Percentiles rank a stretch among this genome's conserved stretches.
Evolutionary conservation across 2,113 vertebrate genomes (phyloP).

Genomic region (Picathartes gymnocephalus): DNA sequence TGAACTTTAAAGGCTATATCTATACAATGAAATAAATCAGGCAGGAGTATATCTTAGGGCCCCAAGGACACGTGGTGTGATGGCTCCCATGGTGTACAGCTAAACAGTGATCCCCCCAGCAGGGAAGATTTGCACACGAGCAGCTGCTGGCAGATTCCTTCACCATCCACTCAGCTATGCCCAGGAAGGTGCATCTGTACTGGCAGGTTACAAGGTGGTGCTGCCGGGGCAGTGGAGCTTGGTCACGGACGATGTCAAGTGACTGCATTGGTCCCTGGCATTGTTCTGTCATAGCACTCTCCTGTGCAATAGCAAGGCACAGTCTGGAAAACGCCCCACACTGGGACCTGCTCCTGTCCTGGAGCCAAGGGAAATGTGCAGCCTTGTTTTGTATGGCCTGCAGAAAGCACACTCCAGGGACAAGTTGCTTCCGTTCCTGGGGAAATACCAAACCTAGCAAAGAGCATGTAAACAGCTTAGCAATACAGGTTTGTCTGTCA

Average conservation of each 20-base stretch:
- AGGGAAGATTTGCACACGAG: not conserved
- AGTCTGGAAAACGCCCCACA: accelerated
- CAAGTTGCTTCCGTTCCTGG: not conserved
- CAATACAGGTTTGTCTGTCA: not conserved
- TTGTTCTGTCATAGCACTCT: not conserved
- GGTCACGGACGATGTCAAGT: not conserved
- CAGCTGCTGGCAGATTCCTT: not conserved
- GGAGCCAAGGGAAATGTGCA: not conserved
- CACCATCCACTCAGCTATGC: not conserved
- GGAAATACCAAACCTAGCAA: too few relatives aligned
- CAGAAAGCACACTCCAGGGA: not conserved
- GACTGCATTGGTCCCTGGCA: not conserved
- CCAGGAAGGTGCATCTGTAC: not conserved
- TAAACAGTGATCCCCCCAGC: not conserved
- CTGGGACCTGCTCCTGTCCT: not conserved
- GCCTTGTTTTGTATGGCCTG: accelerated
- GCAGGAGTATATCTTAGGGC: not conserved
- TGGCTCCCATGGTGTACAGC: not conserved
- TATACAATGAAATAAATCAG: not conserved
- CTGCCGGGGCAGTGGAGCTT: not conserved
- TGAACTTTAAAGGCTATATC: not conserved
- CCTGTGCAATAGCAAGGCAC: not conserved
- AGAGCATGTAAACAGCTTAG: not conserved
- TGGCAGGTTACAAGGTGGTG: not conserved
- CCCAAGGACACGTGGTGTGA: accelerated